Percentiles rank a stretch among this genome's conserved stretches.
phyloP scores from a whole-genome alignment of 2,888 invertebrate genomes.

The Deroplatys truncata region DNA sequence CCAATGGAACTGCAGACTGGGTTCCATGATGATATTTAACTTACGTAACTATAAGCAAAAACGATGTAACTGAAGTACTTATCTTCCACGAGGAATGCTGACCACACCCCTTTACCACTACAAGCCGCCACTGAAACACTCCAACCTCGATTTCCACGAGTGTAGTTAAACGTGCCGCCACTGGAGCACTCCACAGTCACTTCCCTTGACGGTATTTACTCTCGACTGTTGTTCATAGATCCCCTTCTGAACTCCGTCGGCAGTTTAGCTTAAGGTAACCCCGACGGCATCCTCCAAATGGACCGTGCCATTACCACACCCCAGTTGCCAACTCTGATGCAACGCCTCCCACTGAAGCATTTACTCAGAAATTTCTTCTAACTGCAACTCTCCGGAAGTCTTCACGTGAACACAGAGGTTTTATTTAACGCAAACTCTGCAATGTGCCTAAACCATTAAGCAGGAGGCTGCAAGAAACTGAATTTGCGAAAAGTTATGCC shows the following conservation, averaged over 20 bases:
- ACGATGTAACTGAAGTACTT: too few species aligned
- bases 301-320: not conserved
- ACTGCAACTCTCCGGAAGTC: not conserved
- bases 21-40: too few species aligned
- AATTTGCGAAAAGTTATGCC: too few species aligned
- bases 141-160: not conserved
- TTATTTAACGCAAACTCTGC: not conserved
- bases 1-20: too few species aligned
- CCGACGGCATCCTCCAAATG: not conserved
- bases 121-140: not conserved
- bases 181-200: not conserved
- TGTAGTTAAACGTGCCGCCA: not conserved
- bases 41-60: too few species aligned
- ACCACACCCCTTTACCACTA: too few species aligned
- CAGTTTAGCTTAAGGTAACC: not conserved
- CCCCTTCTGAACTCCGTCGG: not conserved
- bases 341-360: too few species aligned
- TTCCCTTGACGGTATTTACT: not conserved
- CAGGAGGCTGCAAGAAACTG: too few species aligned
- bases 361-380: not conserved
- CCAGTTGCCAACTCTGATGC: not conserved
- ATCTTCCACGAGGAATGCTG: too few species aligned
- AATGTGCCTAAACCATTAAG: not conserved
- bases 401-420: not conserved
- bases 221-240: not conserved